phyloP scores from a whole-genome alignment of 2,113 vertebrate species.

The Pogonocichla stellata region DNA sequence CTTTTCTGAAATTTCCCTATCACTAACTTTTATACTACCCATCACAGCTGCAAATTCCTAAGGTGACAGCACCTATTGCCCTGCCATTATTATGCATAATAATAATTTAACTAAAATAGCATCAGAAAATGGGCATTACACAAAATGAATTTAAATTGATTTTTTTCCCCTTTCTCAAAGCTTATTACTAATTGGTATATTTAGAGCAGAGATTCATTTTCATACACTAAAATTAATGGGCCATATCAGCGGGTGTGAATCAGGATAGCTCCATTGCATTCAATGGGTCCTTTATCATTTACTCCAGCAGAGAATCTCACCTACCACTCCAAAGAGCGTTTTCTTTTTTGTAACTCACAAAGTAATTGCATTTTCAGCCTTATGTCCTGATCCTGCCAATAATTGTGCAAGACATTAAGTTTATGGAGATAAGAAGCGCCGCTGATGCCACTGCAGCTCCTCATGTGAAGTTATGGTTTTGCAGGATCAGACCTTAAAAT shows the following conservation, averaged over 20 bases:
- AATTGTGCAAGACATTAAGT: conserved; percentile 48
- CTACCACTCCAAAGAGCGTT: conserved; percentile 1
- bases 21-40: conserved; percentile 27
- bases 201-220: conserved; percentile 64
- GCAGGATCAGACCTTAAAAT: conserved; percentile 12
- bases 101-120: conserved; percentile 67
- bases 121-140: conserved; percentile 49
- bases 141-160: conserved; percentile 69
- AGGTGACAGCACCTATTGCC: conserved; percentile 59
- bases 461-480: neutral
- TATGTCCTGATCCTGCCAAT: conserved; percentile 29
- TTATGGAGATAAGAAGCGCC: neutral
- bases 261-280: conserved; percentile 6
- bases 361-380: conserved; percentile 29
- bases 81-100: conserved; percentile 50
- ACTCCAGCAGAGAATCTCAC: conserved; percentile 40
- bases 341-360: neutral
- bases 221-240: conserved; percentile 23
- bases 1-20: conserved; percentile 25
- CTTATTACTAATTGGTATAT: conserved; percentile 69
- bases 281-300: conserved; percentile 30
- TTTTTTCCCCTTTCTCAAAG: conserved; percentile 41
- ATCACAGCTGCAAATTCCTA: conserved; percentile 16
- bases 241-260: conserved; percentile 39
- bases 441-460: neutral